Evolutionary conservation across 2,113 vertebrate species (phyloP), one percentile per base, ranked within the genome.

Genomic region (Eleginops maclovinus): DNA sequence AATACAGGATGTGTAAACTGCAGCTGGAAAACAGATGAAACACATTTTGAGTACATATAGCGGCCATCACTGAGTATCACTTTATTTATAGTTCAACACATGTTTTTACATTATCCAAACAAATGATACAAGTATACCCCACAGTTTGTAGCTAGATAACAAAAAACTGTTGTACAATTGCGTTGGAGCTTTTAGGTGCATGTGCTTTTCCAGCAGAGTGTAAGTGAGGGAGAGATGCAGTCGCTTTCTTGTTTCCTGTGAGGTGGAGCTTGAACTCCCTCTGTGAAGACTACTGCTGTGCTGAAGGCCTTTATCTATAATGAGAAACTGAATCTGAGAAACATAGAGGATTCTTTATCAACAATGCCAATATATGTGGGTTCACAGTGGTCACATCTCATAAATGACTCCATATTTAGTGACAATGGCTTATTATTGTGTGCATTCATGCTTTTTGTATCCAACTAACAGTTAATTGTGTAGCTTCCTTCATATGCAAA

Each of bases 311-410:
- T 64, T 66, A 75, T 75, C 54, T 72, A 17, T 62, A 50, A 80
- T 70, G 69, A 75, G 64, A 50, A 70, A 55, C 74, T 73, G 41
- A 77, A 70, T 78, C 26, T 11, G 44, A n/a, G 26, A 72, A 79
- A 61, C 58, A 62, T 22, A 60, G 17, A 46, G 59, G 50, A 11
- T 49, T 54, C 61, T 55, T 14, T 19, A 68, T 68, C 24, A 53
- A 51, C 55, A 50, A 26, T 51, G 22, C 31, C 4, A 61, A 24
- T 41, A 24, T 28, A 66, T 55, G 55, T 46, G 26, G 44, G 53
- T 3, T 2, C 15, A 49, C 22, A 36, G 14, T 13, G 21, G 40
- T 59, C 22, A 17, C 21, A 26, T 71, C 1, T 36, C n/a, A 50
- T 58, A 31, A 21, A 1, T 26, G 3, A 31, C 14, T 12, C 3